phyloP scores from a whole-genome alignment of 2,888 invertebrate species.

The Acleris laterana region DNA sequence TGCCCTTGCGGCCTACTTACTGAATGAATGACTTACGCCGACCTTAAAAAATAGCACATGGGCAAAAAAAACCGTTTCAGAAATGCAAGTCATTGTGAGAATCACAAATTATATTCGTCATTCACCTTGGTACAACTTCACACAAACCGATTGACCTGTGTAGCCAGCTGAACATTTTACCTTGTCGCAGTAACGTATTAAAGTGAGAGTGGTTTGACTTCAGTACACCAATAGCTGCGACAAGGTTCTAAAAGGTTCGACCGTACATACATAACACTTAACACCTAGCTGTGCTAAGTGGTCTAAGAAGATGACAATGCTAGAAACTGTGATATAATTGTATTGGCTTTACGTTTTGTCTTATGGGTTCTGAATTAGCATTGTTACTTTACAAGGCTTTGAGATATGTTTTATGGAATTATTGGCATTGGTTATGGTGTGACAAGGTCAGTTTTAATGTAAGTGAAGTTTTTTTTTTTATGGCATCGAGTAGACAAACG shows the following conservation, averaged over 20 bases:
- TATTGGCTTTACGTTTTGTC: conserved; percentile 22
- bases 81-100: background rate
- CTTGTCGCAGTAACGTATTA: no score
- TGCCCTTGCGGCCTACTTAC: no score
- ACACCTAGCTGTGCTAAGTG: conserved; percentile 29
- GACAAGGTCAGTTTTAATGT: no score
- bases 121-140: conserved; percentile 14
- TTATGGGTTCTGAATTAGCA: background rate
- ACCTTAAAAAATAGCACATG: no score
- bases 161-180: no score
- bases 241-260: no score
- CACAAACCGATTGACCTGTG: conserved; percentile 9
- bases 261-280: conserved; percentile 22
- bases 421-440: background rate
- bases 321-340: conserved; percentile 24
- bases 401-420: background rate
- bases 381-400: background rate
- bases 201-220: no score
- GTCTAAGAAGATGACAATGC: conserved; percentile 46
- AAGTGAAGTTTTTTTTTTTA: no score
- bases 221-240: no score
- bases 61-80: no score
- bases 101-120: background rate
- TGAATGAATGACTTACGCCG: no score
- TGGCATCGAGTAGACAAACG: no score